These are phyloP conservation scores for Ostrea denselamellosa DNA, from an alignment of 1,140 invertebrate genomes.

Conservation along the genomic window DNA sequence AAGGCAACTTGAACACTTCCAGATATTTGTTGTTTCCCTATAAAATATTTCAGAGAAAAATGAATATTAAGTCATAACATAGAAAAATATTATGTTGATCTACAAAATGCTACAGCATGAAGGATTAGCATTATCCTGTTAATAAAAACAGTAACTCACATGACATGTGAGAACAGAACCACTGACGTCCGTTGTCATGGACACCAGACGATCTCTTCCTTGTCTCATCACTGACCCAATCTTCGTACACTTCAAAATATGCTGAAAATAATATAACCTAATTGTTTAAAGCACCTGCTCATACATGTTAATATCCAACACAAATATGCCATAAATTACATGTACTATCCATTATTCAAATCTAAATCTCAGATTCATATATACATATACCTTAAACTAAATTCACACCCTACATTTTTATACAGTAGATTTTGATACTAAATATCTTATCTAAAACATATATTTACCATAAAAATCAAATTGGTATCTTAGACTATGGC, in stretches of 20 bases:
- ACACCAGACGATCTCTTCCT: slow-evolving; percentile 84
- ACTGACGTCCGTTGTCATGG: slow-evolving; percentile 79
- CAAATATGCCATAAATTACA: too few relatives aligned
- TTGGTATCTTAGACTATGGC: too few relatives aligned
- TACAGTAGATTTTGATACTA: too few relatives aligned
- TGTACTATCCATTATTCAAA: too few relatives aligned
- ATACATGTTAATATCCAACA: too few relatives aligned
- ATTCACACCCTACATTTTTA: too few relatives aligned
- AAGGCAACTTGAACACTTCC: slow-evolving; percentile 91
- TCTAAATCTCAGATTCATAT: too few relatives aligned
- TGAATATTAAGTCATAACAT: not conserved
- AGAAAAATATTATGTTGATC: not conserved
- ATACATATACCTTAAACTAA: too few relatives aligned
- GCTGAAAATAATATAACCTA: slow-evolving; percentile 59
- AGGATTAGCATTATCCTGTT: too few relatives aligned
- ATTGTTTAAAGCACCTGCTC: too few relatives aligned
- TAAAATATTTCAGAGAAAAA: not conserved
- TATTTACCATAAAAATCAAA: too few relatives aligned
- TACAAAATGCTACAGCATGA: not conserved
- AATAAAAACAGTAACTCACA: slow-evolving; percentile 74
- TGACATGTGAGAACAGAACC: slow-evolving; percentile 88
- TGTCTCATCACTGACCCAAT: slow-evolving; percentile 82
- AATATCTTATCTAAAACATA: too few relatives aligned
- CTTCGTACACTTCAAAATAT: slow-evolving; percentile 69
- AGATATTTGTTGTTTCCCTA: slow-evolving; percentile 87